Evolutionary conservation across 2,888 invertebrate species (phyloP).

Genomic region (Coleophora flavipennella): DNA sequence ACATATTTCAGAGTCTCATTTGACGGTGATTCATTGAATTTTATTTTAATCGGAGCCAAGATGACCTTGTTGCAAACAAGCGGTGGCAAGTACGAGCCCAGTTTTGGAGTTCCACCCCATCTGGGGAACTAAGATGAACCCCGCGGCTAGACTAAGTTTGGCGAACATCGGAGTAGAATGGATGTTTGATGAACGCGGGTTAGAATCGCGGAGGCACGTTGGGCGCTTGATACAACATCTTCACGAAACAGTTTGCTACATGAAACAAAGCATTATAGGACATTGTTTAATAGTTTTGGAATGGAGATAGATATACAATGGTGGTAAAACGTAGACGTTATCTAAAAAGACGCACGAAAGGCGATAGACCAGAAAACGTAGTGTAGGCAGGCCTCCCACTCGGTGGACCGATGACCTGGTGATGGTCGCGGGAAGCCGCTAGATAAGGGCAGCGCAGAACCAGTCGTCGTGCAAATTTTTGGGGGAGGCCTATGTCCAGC

Average conservation of each 20-base stretch:
- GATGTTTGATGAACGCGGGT: conserved; percentile 59
- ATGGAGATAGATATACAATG: no score
- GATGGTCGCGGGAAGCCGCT: no score
- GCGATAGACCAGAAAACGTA: no score
- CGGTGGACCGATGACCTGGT: no score
- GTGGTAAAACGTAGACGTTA: no score
- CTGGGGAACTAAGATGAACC: conserved; percentile 55
- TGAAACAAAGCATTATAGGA: no score
- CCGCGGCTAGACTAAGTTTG: conserved; percentile 48
- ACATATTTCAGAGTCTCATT: conserved; percentile 6
- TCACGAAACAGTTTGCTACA: background rate
- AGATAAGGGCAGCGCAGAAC: no score
- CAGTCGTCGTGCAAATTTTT: no score
- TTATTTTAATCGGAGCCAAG: conserved; percentile 20
- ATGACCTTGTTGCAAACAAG: conserved; percentile 50
- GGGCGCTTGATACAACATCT: conserved; percentile 1
- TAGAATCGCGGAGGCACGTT: conserved; percentile 27
- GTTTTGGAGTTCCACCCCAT: conserved; percentile 46
- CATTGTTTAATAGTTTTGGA: no score
- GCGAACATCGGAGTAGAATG: conserved; percentile 54
- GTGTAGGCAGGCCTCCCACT: no score
- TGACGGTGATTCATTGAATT: conserved; percentile 5
- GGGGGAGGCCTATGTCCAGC: no score
- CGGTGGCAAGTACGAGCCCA: conserved; percentile 42
- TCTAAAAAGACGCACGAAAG: no score